phyloP scores from a whole-genome alignment of 2,888 invertebrate species.

The Rhyacophila evoluta region DNA sequence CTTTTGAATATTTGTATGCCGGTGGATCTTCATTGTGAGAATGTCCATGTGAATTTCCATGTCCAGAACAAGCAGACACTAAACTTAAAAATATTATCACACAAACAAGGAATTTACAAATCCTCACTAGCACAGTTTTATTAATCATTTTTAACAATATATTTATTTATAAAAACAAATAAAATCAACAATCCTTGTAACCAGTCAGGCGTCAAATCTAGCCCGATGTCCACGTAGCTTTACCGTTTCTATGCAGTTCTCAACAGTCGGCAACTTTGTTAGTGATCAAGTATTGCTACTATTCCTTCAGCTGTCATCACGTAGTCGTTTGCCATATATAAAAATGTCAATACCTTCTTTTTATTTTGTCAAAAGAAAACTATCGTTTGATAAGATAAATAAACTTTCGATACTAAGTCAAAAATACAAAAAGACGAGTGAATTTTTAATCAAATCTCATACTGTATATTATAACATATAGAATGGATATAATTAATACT shows the following conservation, averaged over 20 bases:
- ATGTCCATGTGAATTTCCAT: constrained; percentile 34
- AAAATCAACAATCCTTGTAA: background rate
- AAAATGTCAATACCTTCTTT: no score
- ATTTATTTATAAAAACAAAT: background rate
- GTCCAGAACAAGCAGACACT: background rate
- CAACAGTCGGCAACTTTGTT: background rate
- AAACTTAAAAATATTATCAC: constrained; percentile 10
- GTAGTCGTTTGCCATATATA: no score
- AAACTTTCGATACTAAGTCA: no score
- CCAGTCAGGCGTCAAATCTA: background rate
- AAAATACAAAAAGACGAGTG: no score
- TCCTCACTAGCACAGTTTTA: background rate
- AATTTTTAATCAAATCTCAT: no score
- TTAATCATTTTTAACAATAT: background rate
- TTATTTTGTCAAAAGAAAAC: no score
- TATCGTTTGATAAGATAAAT: no score
- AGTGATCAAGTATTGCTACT: background rate
- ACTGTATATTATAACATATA: no score
- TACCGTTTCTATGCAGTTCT: background rate
- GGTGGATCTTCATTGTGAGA: constrained; percentile 67
- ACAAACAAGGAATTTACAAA: background rate
- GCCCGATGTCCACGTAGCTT: constrained; percentile 1
- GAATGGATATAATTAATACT: no score
- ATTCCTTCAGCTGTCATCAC: background rate
- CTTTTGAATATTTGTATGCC: constrained; percentile 85